These are phyloP conservation scores for Branchellion lobata DNA, from an alignment of 2,888 invertebrate genomes.

Conservation along the genomic window DNA sequence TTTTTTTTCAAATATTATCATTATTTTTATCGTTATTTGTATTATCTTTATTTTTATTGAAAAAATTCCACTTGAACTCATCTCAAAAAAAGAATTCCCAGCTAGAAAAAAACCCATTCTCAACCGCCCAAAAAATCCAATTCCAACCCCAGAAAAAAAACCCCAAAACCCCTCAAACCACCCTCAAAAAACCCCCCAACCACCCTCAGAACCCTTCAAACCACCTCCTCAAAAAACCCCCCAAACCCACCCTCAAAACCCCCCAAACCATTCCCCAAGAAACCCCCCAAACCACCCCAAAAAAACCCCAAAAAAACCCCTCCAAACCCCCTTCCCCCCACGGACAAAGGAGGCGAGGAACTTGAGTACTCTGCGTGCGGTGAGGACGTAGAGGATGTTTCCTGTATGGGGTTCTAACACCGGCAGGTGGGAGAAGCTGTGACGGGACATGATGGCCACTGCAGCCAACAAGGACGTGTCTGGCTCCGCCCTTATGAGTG, in stretches of 20 bases:
- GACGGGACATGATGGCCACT: slow-evolving; percentile 84
- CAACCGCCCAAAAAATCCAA: too few relatives aligned
- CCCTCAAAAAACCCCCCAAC: neutral
- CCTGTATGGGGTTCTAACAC: slow-evolving; percentile 92
- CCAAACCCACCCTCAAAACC: too few relatives aligned
- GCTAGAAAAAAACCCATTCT: too few relatives aligned
- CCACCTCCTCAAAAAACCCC: neutral
- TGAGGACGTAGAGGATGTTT: slow-evolving; percentile 95
- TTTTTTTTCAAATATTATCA: too few relatives aligned
- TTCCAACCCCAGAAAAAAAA: too few relatives aligned
- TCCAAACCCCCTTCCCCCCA: slow-evolving; percentile 57
- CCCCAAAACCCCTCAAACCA: too few relatives aligned
- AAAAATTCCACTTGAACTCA: too few relatives aligned
- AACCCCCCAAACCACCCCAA: neutral
- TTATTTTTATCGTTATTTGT: too few relatives aligned
- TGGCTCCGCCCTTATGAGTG: slow-evolving; percentile 85
- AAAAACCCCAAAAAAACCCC: neutral
- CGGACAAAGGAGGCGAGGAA: slow-evolving; percentile 97
- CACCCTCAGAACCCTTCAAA: neutral
- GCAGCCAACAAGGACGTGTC: slow-evolving; percentile 80
- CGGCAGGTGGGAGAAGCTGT: slow-evolving; percentile 93
- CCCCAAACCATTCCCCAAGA: too few relatives aligned
- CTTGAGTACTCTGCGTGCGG: slow-evolving; percentile 94
- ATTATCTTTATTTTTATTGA: too few relatives aligned
- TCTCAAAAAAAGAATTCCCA: too few relatives aligned